phyloP scores from a whole-genome alignment of 2,113 vertebrate species.

The Ailuropoda melanoleuca region DNA sequence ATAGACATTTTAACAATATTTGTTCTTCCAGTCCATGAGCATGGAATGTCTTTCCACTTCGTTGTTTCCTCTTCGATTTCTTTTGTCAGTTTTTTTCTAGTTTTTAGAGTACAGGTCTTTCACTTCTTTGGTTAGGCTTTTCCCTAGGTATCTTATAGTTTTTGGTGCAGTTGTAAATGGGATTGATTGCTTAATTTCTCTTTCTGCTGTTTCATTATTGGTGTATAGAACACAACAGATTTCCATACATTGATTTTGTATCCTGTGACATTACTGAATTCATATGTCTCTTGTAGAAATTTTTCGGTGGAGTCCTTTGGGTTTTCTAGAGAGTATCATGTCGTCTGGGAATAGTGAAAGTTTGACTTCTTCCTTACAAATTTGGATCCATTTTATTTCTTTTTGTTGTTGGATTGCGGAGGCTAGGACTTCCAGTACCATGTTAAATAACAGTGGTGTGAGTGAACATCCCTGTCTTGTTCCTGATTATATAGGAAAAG shows the following conservation, averaged over 20 bases:
- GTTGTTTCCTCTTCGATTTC: background rate
- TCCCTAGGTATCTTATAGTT: background rate
- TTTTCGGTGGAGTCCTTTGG: background rate
- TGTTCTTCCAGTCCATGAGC: background rate
- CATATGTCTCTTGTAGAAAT: background rate
- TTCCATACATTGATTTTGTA: background rate
- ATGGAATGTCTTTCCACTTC: background rate
- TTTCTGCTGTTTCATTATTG: background rate
- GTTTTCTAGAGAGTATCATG: background rate
- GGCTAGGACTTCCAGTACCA: background rate
- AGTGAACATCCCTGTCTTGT: background rate
- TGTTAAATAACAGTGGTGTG: background rate
- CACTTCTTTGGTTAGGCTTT: background rate
- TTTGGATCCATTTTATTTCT: background rate
- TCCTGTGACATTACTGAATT: background rate
- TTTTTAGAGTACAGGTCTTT: background rate
- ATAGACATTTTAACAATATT: background rate
- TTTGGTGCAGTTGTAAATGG: background rate
- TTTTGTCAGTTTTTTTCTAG: background rate
- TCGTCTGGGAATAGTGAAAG: background rate
- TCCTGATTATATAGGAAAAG: background rate
- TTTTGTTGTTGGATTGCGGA: background rate
- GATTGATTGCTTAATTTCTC: background rate
- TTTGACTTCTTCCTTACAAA: background rate
- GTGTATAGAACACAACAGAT: background rate